Base-by-base conservation (phyloP, 2,888 invertebrate genomes). In the Archaeoteleia sp. region DNA sequence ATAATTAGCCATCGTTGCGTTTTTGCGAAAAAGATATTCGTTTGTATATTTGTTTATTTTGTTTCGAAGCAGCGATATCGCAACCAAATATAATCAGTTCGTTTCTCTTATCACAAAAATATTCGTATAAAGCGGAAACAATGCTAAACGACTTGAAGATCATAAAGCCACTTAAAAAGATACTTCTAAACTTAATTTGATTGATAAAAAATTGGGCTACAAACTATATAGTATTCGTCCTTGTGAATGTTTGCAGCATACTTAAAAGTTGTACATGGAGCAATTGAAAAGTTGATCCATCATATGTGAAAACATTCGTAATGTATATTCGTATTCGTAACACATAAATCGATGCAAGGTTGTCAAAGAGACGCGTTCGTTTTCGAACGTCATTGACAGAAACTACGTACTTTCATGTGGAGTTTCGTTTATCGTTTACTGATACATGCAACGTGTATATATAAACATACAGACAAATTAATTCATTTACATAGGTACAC, bases 311-410 rank as follows among this genome's bases (percentile, higher is more conserved):
- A 45, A 30, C 9, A 3, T 15, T n/a, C 3, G 15, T 37, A 2
- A 12, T 29, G 29, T 20, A 14, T 23, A 15, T 34, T 9, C 20
- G 35, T 25, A 43, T 49, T 48, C 49, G 37, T 42, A 34, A 37
- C 20, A 30, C 34, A 29, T 20, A 37, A 35, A 46, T 61, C 61
- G 61, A 61, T 67, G 67, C 9, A 45, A 14, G 15, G n/a, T 10
- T 35, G 14, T 14, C 12, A 14, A 14, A 14, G 14, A 5, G 12
- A 12, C 7, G 12, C 12, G 12, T 35, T 35, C 35, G 35, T 35
- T 35, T 35, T 3, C 55, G 30, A 15, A 25, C 12, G 39, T 67
- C 49, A 49, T 61, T 67, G 35, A 37, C 14, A 42, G 43, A 45
- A 20, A 34, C 34, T 55, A 51, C 14, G 7, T 37, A 37, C 37